phyloP scores from a whole-genome alignment of 2,113 vertebrate species.

The Centropus unirufus region DNA sequence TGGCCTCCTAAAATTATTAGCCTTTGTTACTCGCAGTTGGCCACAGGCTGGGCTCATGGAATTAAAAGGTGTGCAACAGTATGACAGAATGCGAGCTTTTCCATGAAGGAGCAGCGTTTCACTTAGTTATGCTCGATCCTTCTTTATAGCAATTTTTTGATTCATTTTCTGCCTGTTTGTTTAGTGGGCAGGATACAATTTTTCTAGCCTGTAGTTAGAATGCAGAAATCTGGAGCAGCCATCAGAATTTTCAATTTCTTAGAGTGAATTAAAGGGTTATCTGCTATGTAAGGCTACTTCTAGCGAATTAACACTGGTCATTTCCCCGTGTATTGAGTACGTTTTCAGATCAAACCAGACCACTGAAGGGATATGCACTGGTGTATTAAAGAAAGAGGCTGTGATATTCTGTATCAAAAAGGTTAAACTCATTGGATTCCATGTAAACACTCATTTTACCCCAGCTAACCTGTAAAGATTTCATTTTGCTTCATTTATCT shows the following conservation, averaged over 20 bases:
- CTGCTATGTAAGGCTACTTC: background rate
- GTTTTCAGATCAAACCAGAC: conserved; percentile 51
- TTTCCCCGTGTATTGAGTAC: background rate
- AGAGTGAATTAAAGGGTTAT: conserved; percentile 57
- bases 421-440: conserved; percentile 78
- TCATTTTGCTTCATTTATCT: conserved; percentile 81
- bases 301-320: conserved; percentile 2
- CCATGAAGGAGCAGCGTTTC: background rate
- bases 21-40: conserved; percentile 31
- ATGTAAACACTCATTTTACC: conserved; percentile 76
- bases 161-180: background rate
- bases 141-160: background rate
- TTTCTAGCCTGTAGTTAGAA: background rate
- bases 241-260: conserved; percentile 5
- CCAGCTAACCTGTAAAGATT: conserved; percentile 77
- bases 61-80: background rate
- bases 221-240: background rate
- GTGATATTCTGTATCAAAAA: conserved; percentile 59
- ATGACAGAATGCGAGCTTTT: background rate
- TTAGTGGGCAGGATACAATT: background rate
- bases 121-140: background rate
- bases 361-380: conserved; percentile 22
- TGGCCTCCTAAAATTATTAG: conserved; percentile 59
- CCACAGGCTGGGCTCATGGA: background rate
- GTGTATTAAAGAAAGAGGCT: conserved; percentile 56